Evolutionary conservation across 1,140 invertebrate genomes (phyloP).

Genomic region (Dendroctonus valens): DNA sequence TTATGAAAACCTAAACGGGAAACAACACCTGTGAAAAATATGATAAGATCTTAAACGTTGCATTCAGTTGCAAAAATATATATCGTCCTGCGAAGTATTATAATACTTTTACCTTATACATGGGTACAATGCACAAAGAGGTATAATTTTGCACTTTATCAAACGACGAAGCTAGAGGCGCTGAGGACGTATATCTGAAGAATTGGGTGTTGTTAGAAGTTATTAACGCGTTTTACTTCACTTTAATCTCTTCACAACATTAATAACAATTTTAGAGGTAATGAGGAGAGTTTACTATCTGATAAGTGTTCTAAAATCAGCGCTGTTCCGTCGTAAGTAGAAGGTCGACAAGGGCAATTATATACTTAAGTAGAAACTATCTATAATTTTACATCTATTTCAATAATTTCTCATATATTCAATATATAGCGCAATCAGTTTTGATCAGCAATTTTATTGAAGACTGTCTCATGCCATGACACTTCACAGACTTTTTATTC

Average conservation of each 20-base stretch:
- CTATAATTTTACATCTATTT: too few species aligned
- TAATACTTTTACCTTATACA: neutral
- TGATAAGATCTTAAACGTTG: conserved; percentile 27
- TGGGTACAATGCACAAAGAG: conserved; percentile 24
- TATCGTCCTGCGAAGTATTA: neutral
- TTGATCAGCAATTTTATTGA: too few species aligned
- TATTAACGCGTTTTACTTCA: conserved; percentile 25
- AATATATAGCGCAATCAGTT: too few species aligned
- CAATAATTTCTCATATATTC: too few species aligned
- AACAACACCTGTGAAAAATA: conserved; percentile 12
- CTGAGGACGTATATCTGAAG: conserved; percentile 13
- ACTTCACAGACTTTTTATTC: too few species aligned
- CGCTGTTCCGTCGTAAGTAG: too few species aligned
- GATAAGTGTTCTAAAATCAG: neutral
- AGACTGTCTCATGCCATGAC: too few species aligned
- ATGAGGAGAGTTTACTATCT: conserved; percentile 15
- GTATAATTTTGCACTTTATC: conserved; percentile 33
- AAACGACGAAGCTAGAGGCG: conserved; percentile 22
- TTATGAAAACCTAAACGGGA: conserved; percentile 9
- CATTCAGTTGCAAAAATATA: conserved; percentile 1
- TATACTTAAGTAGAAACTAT: too few species aligned
- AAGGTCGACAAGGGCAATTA: too few species aligned
- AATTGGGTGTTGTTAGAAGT: conserved; percentile 18
- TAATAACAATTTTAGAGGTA: conserved; percentile 21
- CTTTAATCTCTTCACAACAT: conserved; percentile 17